Percentiles rank a stretch among this genome's conserved stretches.
Evolutionary conservation across 2,797 vertebrate species (phyloP).

Genomic region (Melanotaenia trifasciata): DNA sequence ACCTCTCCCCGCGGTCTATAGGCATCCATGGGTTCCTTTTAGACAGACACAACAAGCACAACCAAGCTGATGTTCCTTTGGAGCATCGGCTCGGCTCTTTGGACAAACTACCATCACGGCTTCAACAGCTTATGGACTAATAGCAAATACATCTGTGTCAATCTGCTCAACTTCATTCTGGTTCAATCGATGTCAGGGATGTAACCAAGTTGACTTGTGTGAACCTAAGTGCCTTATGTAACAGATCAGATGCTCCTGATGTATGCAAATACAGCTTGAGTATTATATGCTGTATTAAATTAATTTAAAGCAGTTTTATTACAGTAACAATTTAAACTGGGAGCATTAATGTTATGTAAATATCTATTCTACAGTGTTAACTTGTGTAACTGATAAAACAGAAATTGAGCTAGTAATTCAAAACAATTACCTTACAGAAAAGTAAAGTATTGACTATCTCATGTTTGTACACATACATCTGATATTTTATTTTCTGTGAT

Average conservation of each 20-base stretch:
- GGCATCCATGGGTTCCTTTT: constrained; percentile 91
- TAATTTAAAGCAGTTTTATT: neutral
- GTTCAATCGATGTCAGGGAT: constrained; percentile 7
- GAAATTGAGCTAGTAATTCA: neutral
- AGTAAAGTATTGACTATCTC: neutral
- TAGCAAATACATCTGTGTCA: constrained; percentile 2
- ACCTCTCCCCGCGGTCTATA: constrained; percentile 82
- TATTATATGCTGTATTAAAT: neutral
- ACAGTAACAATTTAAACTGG: neutral
- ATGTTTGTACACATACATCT: neutral
- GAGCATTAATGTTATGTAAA: neutral
- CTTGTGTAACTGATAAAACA: neutral
- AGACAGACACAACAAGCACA: constrained; percentile 40
- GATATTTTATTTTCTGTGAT: neutral
- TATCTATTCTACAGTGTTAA: neutral
- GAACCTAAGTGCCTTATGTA: neutral
- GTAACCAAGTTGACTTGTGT: constrained; percentile 4
- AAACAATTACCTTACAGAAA: neutral
- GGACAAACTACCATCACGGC: constrained; percentile 72
- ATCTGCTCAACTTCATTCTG: constrained; percentile 14
- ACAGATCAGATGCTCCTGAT: neutral
- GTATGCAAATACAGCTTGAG: neutral
- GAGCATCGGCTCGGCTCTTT: constrained; percentile 77
- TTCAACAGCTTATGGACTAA: constrained; percentile 69
- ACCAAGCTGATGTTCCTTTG: constrained; percentile 68